phyloP scores from a whole-genome alignment of 1,140 invertebrate genomes.

The Coelopa frigida region DNA sequence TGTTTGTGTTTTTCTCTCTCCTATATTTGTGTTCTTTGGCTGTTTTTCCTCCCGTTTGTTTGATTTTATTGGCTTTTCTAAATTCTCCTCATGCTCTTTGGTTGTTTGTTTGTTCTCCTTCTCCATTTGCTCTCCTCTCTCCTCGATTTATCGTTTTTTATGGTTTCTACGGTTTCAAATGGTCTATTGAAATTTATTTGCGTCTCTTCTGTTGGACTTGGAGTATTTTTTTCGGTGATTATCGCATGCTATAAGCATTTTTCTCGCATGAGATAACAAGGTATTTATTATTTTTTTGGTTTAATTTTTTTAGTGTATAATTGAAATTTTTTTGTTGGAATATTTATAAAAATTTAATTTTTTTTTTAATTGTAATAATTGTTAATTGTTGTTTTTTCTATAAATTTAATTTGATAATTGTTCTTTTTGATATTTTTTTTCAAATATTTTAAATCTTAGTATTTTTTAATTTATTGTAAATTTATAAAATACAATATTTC shows the following conservation, averaged over 20 bases:
- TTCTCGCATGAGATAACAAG: no score
- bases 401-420: neutral
- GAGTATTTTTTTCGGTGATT: no score
- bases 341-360: constrained; percentile 3
- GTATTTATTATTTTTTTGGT: neutral
- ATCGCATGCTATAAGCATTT: no score
- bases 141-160: no score
- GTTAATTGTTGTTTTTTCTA: neutral
- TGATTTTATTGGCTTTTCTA: no score
- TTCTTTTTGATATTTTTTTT: neutral
- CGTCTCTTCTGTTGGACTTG: constrained; percentile 26
- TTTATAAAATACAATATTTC: constrained; percentile 1
- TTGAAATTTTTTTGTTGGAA: neutral
- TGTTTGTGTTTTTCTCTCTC: no score
- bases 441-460: neutral
- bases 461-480: neutral
- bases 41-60: no score
- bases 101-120: no score
- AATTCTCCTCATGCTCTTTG: no score
- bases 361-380: neutral
- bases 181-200: constrained; percentile 22
- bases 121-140: no score
- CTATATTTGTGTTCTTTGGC: no score
- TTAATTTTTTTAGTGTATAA: neutral
- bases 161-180: neutral